Conservation (phyloP, 2,888 invertebrate species). For the Ceramica pisi region DNA sequence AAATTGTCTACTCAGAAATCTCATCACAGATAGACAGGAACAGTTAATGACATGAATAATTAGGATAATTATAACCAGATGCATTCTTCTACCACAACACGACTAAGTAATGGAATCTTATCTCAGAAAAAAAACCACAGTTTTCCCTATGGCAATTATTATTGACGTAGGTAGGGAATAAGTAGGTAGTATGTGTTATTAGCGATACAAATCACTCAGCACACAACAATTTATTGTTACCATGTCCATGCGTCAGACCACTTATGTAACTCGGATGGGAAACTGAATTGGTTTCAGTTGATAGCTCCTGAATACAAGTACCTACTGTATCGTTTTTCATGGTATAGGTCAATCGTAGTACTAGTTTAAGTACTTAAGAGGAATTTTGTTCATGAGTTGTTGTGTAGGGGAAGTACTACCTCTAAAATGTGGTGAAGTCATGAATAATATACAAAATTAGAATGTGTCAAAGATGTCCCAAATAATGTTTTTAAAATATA, state of each 20-base stretch:
- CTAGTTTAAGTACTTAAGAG: conserved; percentile 21
- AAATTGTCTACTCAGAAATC: conserved; percentile 2
- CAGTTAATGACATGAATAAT: conserved; percentile 24
- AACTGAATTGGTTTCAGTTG: conserved; percentile 59
- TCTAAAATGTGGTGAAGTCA: no score
- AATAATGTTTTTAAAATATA: no score
- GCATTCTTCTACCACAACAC: conserved; percentile 3
- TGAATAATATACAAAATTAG: no score
- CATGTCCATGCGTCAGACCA: conserved; percentile 42
- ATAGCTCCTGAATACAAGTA: conserved; percentile 52
- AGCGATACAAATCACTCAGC: conserved; percentile 25
- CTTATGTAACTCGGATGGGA: conserved; percentile 53
- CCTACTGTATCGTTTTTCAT: conserved; percentile 46
- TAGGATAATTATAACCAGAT: conserved; percentile 8
- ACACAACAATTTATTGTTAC: conserved; percentile 41
- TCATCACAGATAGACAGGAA: not conserved
- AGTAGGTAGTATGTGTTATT: conserved; percentile 3
- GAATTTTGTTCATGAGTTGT: conserved; percentile 5
- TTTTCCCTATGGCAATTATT: conserved; percentile 41
- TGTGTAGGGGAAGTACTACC: not conserved
- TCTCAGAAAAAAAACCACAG: conserved; percentile 25
- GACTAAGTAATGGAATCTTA: conserved; percentile 27
- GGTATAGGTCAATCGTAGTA: conserved; percentile 38
- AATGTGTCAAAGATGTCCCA: no score
- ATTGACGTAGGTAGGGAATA: conserved; percentile 26